Percentiles rank a stretch among this genome's conserved stretches.
Evolutionary conservation across 2,113 vertebrate species (phyloP).

Genomic region (Colaptes auratus): DNA sequence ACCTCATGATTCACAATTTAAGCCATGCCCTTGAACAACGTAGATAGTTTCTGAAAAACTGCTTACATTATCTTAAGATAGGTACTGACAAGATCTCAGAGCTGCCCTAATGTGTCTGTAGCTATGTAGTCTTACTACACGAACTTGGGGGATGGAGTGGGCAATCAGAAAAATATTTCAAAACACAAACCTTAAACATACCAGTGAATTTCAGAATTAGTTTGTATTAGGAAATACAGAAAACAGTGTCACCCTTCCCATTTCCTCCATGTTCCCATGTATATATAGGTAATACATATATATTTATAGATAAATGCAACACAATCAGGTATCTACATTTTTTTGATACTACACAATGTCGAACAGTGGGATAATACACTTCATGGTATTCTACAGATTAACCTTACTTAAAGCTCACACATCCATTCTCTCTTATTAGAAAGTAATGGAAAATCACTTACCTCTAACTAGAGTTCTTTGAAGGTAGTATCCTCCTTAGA

Average conservation of each 20-base stretch:
- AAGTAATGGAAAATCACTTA: conserved; percentile 78
- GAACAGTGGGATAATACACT: conserved; percentile 68
- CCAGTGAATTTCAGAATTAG: not conserved
- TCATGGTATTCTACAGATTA: conserved; percentile 24
- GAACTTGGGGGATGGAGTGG: not conserved
- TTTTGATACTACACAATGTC: conserved; percentile 61
- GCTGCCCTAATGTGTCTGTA: not conserved
- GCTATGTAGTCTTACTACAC: not conserved
- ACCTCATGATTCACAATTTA: not conserved
- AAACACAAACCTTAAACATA: not conserved
- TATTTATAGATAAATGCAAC: not conserved
- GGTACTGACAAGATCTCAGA: not conserved
- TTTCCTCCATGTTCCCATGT: not conserved
- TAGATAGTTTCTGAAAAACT: too few relatives aligned
- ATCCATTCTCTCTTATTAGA: conserved; percentile 43
- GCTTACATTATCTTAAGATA: not conserved
- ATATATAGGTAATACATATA: not conserved
- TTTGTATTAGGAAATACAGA: not conserved
- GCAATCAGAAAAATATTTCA: not conserved
- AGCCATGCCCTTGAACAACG: not conserved
- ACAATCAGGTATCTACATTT: conserved; percentile 17
- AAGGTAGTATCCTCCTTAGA: conserved; percentile 84
- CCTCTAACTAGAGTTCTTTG: conserved; percentile 81
- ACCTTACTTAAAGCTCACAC: conserved; percentile 11
- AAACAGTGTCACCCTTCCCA: not conserved